Evolutionary conservation across 1,140 invertebrate species (phyloP).

Genomic region (Cheumatopsyche charites): DNA sequence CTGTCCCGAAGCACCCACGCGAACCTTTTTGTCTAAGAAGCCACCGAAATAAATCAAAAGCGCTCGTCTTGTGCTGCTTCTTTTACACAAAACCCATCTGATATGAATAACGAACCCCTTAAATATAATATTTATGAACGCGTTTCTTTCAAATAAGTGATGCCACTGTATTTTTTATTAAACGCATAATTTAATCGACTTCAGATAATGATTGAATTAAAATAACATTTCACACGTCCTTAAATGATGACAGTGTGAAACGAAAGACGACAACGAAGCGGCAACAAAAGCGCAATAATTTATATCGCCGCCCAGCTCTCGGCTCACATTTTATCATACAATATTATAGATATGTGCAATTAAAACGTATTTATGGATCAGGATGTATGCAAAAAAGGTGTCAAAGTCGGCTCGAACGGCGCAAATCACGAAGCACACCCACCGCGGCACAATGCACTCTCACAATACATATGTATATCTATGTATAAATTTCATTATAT

Average conservation of each 20-base stretch:
- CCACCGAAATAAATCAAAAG: slow-evolving; percentile 8
- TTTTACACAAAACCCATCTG: no score
- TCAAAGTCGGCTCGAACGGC: background rate
- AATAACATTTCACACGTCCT: no score
- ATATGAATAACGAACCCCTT: no score
- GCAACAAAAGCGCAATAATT: background rate
- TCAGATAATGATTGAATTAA: no score
- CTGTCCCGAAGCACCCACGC: slow-evolving; percentile 19
- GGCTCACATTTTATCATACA: no score
- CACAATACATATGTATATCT: no score
- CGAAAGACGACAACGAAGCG: background rate
- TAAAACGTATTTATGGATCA: slow-evolving; percentile 25
- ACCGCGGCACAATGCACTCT: slow-evolving; percentile 28
- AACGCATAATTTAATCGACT: no score
- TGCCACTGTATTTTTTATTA: no score
- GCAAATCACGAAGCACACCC: slow-evolving; percentile 36
- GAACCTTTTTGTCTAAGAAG: slow-evolving; percentile 30
- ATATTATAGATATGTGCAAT: slow-evolving; percentile 16
- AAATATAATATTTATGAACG: no score
- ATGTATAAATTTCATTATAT: no score
- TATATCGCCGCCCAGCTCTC: background rate
- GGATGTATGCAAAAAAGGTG: slow-evolving; percentile 28
- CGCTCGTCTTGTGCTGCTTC: background rate
- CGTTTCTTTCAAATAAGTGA: no score
- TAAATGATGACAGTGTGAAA: no score